Conservation (phyloP, 37 sponge, comb jelly and placozoan species). For the Theonella swinhoei region DNA sequence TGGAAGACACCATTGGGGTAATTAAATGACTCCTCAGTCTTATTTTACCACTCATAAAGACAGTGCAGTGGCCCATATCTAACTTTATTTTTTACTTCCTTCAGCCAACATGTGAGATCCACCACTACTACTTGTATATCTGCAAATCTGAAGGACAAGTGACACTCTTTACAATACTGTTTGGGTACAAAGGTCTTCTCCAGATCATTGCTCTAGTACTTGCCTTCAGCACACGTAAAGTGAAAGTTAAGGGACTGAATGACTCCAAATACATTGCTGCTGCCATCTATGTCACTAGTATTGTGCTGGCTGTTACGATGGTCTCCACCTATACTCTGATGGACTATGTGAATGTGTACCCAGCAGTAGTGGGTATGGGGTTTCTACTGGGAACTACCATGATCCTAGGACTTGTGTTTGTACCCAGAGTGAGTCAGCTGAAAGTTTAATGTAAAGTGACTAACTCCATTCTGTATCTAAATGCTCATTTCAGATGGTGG, state of each 20-base stretch:
- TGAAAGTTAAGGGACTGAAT: slow-evolving; percentile 61
- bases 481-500: slow-evolving; percentile 25
- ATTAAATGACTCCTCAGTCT: background rate
- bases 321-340: slow-evolving; percentile 21
- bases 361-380: slow-evolving; percentile 5
- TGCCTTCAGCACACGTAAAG: slow-evolving; percentile 58
- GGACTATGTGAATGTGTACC: slow-evolving; percentile 23
- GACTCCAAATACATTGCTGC: slow-evolving; percentile 58
- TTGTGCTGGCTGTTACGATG: slow-evolving; percentile 30
- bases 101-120: background rate
- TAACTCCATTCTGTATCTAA: background rate
- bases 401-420: slow-evolving; percentile 54
- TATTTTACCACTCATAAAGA: background rate
- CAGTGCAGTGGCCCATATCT: no score
- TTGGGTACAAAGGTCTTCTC: slow-evolving; percentile 52
- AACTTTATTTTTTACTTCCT: background rate
- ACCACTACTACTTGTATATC: slow-evolving; percentile 13
- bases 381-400: slow-evolving; percentile 31
- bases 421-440: slow-evolving; percentile 32
- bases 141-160: slow-evolving; percentile 14
- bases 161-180: slow-evolving; percentile 37
- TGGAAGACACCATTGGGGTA: background rate
- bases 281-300: slow-evolving; percentile 51
- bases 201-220: slow-evolving; percentile 47
- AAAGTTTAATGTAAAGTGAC: background rate